Evolutionary conservation across 2,797 vertebrate species (phyloP).

Genomic region (Anguilla obscura): DNA sequence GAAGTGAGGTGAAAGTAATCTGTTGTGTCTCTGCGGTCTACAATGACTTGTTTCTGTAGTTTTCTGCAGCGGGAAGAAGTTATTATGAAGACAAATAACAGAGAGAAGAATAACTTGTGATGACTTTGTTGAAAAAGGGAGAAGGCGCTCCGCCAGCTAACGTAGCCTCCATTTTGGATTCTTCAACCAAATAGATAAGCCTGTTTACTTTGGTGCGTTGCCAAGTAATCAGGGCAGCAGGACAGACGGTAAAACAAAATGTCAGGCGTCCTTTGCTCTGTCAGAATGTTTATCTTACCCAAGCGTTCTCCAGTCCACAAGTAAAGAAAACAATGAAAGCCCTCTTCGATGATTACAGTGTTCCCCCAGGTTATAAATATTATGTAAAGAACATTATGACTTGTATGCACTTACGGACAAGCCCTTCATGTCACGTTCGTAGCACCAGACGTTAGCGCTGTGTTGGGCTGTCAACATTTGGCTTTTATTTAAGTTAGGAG

Average conservation of each 20-base stretch:
- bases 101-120: background rate
- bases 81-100: constrained; percentile 3
- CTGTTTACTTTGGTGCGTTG: constrained; percentile 49
- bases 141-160: background rate
- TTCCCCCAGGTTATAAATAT: constrained; percentile 14
- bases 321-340: constrained; percentile 4
- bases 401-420: background rate
- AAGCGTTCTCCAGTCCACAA: background rate
- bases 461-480: constrained; percentile 39
- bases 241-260: background rate
- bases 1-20: background rate
- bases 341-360: background rate
- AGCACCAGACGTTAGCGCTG: constrained; percentile 29
- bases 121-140: background rate
- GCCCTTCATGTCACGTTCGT: constrained; percentile 41
- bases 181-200: constrained; percentile 53
- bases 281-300: constrained; percentile 5
- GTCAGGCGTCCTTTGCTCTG: background rate
- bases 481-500: constrained; percentile 36
- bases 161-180: constrained; percentile 35
- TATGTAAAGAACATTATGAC: background rate
- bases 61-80: background rate
- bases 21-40: background rate
- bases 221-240: constrained; percentile 51
- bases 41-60: background rate